A percentile compares a stretch with the other conserved stretches of the same genome.
phyloP scores from a whole-genome alignment of 2,113 vertebrate genomes.

The Nothocercus nigrocapillus region DNA sequence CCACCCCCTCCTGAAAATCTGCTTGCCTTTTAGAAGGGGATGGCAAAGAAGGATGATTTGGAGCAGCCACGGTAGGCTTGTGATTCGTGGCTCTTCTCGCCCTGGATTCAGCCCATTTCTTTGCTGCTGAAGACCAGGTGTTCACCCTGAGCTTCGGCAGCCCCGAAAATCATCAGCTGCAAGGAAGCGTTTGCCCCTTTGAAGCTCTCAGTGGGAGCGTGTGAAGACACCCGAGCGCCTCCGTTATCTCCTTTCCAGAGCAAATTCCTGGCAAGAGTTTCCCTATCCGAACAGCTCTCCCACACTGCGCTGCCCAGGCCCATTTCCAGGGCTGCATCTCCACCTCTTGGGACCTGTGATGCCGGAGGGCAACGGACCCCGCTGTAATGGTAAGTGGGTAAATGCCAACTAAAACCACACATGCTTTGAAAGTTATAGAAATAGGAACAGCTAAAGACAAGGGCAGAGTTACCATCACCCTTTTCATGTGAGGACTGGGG shows the following conservation, averaged over 20 bases:
- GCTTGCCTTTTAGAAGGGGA: not conserved
- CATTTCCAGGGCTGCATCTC: not conserved
- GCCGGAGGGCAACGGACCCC: not conserved
- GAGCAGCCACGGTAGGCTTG: not conserved
- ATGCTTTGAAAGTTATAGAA: not conserved
- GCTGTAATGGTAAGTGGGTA: not conserved
- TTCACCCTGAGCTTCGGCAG: not conserved
- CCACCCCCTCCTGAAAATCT: not conserved
- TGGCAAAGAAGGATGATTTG: not conserved
- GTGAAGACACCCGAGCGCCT: not conserved
- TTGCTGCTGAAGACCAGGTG: not conserved
- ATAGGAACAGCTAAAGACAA: not conserved
- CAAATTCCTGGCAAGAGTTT: not conserved
- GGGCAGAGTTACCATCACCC: not conserved
- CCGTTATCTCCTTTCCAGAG: not conserved
- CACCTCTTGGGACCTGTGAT: not conserved
- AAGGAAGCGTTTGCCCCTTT: not conserved
- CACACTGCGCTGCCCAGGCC: not conserved
- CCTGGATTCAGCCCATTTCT: not conserved
- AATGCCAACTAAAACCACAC: not conserved
- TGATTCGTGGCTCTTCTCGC: not conserved
- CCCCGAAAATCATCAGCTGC: not conserved
- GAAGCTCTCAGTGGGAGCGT: not conserved
- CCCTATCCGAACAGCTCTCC: not conserved
- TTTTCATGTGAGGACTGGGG: not conserved